These are phyloP conservation scores for Cryptocheilus praepositus DNA, from an alignment of 2,888 invertebrate species.

Conservation along the genomic window DNA sequence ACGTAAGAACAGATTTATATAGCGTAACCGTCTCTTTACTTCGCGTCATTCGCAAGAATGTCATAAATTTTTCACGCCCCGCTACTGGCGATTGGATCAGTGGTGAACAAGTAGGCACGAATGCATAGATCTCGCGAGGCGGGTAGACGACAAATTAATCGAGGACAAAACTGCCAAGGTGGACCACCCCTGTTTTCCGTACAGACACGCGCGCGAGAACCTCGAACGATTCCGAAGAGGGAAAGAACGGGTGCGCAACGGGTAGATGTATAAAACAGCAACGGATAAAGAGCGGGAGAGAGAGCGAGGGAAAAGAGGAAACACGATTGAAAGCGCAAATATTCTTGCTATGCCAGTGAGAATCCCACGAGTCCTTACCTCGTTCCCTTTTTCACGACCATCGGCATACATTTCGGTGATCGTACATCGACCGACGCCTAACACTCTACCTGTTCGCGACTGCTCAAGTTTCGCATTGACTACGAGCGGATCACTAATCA, in stretches of 20 bases:
- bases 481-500: too few relatives aligned
- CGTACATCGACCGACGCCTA: too few relatives aligned
- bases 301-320: not conserved
- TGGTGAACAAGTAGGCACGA: not conserved
- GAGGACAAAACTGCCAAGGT: conserved; percentile 55
- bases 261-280: conserved; percentile 13
- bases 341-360: not conserved
- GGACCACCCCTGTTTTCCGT: conserved; percentile 52
- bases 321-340: not conserved
- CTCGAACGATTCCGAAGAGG: conserved; percentile 6
- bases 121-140: not conserved
- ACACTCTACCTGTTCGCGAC: too few relatives aligned
- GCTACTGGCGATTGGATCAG: conserved; percentile 1
- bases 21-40: too few relatives aligned
- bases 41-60: too few relatives aligned
- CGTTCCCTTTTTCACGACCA: not conserved
- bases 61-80: too few relatives aligned
- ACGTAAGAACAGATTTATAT: not conserved
- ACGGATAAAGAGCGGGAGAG: not conserved
- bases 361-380: not conserved
- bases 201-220: conserved; percentile 40
- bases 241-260: not conserved
- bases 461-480: too few relatives aligned
- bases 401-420: too few relatives aligned
- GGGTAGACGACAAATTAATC: conserved; percentile 12